Percentiles rank a stretch among this genome's conserved stretches.
Conservation (phyloP, 92 coral and sea anemone species). For the Epizoanthus stellaris region DNA sequence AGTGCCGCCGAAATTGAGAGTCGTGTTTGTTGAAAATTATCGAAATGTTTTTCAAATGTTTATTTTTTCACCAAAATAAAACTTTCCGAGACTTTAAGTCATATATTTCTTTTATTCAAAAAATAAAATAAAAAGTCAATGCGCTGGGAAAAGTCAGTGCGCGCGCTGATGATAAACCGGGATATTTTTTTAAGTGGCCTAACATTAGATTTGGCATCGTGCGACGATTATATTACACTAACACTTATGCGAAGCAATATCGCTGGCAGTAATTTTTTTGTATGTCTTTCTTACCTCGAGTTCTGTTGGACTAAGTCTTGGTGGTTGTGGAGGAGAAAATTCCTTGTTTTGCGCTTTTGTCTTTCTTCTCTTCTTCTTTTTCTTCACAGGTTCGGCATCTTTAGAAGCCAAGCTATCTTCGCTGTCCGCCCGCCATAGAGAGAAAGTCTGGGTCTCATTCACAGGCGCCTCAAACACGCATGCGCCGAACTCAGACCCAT, state of each 20-base stretch:
- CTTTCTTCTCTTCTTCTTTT: conserved; percentile 72
- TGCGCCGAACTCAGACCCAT: conserved; percentile 40
- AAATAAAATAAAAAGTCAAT: no score
- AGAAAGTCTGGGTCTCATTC: conserved; percentile 68
- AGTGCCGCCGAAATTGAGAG: no score
- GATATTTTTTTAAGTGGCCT: no score
- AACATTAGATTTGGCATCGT: not conserved
- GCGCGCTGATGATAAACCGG: no score
- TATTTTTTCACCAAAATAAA: no score
- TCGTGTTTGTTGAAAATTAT: no score
- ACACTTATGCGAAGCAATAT: no score
- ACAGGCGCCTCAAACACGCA: conserved; percentile 57
- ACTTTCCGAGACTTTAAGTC: no score
- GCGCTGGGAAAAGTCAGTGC: no score
- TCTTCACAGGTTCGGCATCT: conserved; percentile 73
- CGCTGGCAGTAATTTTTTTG: not conserved
- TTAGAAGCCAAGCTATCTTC: conserved; percentile 71
- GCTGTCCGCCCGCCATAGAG: conserved; percentile 64
- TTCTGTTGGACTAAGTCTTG: conserved; percentile 56
- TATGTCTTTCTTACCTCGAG: conserved; percentile 52
- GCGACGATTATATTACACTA: no score
- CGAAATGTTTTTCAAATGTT: no score
- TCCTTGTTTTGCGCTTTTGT: conserved; percentile 37
- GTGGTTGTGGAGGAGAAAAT: conserved; percentile 47
- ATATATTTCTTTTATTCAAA: no score